Evolutionary conservation across 2,888 invertebrate genomes (phyloP), one percentile per base, ranked within the genome.

Genomic region (Spilosoma lubricipeda): DNA sequence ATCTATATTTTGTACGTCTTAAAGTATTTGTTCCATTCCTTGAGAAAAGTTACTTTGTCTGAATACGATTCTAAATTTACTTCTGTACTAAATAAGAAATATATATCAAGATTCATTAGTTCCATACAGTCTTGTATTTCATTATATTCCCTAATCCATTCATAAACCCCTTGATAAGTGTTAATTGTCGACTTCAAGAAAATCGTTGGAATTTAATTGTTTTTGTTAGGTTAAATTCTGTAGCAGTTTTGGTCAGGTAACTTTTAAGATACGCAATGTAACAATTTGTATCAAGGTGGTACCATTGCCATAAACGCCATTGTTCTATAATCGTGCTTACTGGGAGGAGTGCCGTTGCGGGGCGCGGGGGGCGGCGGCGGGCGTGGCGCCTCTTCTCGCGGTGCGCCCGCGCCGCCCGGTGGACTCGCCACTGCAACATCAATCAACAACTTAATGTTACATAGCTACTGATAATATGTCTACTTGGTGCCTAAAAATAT

Each of bases 341-440:
- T 96, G 88, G 95, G 93, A 88, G 94, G 92, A 86, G 94, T 93
- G 93, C 93, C 94, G 90, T 94, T 93, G 92, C 94, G 94, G 81
- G 95, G 93, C 85, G 93, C 91, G 88, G 94, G 94, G 85, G 94
- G 93, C 87, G 94, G 94, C 87, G 94, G 94, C 77, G 95, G 94
- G 85, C 94, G 94, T 76, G 93, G 93, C 71, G 92, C 87, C 82
- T 93, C 93, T 87, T 96, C 95, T 73, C 94, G 92, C 79, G 93
- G 92, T 86, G 91, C 92, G 89, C 93, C 93, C 91, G 93, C 93
- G 92, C 96, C 93, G 92, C 98, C 98, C 85, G 98, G 98, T 84
- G 98, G 98, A 94, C 98, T 98, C 93, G 98, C 98, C 96, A 98
- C 98, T 98, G 97, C 75, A 97, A 97, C 91, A 91, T 91, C 89